Conservation (phyloP, 2,797 vertebrate genomes). For the Mus caroli region DNA sequence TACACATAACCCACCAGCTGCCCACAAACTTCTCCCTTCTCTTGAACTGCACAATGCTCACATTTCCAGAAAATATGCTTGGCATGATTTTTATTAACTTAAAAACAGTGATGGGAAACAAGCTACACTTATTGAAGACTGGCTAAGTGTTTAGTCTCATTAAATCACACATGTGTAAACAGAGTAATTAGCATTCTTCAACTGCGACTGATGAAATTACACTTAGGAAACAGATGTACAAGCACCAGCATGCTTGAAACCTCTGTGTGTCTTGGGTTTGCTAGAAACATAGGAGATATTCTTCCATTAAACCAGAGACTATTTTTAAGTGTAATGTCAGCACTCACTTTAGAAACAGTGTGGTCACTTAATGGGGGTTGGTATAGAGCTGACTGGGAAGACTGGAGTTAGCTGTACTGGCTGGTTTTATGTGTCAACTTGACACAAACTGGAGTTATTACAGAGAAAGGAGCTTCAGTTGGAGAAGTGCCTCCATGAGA, state of each 20-base stretch:
- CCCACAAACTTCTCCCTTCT: constrained; percentile 4
- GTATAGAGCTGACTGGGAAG: background rate
- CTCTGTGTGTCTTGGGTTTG: constrained; percentile 41
- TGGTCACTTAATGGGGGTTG: constrained; percentile 18
- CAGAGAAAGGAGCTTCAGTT: too few relatives aligned
- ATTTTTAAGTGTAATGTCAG: background rate
- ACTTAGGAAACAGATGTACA: background rate
- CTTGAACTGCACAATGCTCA: background rate
- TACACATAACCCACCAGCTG: background rate
- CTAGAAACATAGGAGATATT: constrained; percentile 19
- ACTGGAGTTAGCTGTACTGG: background rate
- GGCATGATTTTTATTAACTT: constrained; percentile 53
- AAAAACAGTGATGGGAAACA: constrained; percentile 61
- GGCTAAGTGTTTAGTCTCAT: constrained; percentile 58
- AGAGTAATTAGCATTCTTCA: constrained; percentile 68
- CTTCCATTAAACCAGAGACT: background rate
- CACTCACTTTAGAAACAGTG: constrained; percentile 31
- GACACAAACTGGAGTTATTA: too few relatives aligned
- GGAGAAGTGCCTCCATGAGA: too few relatives aligned
- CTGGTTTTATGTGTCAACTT: too few relatives aligned
- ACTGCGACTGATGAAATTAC: constrained; percentile 60
- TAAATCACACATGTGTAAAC: constrained; percentile 70
- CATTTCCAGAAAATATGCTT: constrained; percentile 58
- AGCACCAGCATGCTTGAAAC: constrained; percentile 24
- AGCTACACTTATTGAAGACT: constrained; percentile 62